Conservation (phyloP, 2,888 invertebrate species). For the Acanthosepion esculentum region DNA sequence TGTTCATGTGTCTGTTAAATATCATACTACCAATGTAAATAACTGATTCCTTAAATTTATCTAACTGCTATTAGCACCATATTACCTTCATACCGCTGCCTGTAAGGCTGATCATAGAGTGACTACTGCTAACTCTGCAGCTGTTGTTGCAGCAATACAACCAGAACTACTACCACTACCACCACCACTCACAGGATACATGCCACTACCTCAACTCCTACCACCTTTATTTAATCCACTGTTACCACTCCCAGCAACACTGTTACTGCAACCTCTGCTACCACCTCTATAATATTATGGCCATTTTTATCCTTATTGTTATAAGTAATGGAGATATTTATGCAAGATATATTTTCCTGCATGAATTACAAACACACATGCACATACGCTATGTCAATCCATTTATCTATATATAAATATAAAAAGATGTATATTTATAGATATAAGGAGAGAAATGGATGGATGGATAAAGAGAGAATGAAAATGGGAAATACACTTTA, state of each 20-base stretch:
- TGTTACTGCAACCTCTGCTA: neutral
- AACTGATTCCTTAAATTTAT: neutral
- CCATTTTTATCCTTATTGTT: neutral
- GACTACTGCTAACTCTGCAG: neutral
- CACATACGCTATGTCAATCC: neutral
- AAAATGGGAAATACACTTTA: no score
- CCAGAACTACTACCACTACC: neutral
- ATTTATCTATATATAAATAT: neutral
- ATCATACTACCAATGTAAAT: neutral
- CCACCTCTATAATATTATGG: neutral
- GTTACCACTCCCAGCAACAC: constrained; percentile 2
- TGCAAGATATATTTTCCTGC: constrained; percentile 33
- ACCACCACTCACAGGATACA: neutral
- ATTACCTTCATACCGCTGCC: neutral
- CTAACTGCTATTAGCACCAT: neutral
- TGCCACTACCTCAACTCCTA: neutral
- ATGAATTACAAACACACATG: neutral
- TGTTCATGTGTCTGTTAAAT: neutral
- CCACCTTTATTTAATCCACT: neutral
- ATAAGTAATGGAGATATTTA: constrained; percentile 21
- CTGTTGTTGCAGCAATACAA: neutral
- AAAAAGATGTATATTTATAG: neutral
- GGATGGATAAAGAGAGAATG: no score
- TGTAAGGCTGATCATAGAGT: neutral
- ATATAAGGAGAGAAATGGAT: neutral